A percentile compares a stretch with the other conserved stretches of the same genome.
phyloP scores from a whole-genome alignment of 2,113 vertebrate genomes.

The Ctenodactylus gundi region DNA sequence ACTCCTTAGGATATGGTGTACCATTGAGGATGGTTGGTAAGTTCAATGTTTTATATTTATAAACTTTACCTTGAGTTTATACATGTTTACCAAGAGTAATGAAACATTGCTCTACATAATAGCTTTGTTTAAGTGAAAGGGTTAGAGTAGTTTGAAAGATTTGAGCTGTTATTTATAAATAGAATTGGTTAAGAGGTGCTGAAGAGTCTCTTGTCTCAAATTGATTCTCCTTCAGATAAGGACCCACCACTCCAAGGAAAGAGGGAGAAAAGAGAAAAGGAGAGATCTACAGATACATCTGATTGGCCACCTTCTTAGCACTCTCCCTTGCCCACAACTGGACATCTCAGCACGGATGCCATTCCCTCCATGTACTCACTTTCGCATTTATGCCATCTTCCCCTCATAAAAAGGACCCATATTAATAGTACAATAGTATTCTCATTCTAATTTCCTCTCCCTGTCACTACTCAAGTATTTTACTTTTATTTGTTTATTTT shows the following conservation, averaged over 20 bases:
- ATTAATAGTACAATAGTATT: too few species aligned
- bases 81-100: neutral
- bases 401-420: too few species aligned
- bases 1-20: neutral
- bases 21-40: neutral
- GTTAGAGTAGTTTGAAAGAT: neutral
- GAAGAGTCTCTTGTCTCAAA: neutral
- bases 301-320: too few species aligned
- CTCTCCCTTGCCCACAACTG: too few species aligned
- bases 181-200: neutral
- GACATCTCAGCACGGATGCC: too few species aligned
- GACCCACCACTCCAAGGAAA: too few species aligned
- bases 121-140: neutral
- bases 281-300: too few species aligned
- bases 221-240: neutral
- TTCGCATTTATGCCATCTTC: too few species aligned
- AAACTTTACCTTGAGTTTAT: conserved; percentile 20
- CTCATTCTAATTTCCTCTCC: neutral
- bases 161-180: neutral
- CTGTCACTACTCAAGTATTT: neutral
- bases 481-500: too few species aligned
- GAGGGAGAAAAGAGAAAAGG: too few species aligned
- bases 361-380: too few species aligned
- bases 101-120: neutral
- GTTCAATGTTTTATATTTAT: neutral